Evolutionary conservation across 2,888 invertebrate genomes (phyloP).

Genomic region (Habrosyne pyritoides): DNA sequence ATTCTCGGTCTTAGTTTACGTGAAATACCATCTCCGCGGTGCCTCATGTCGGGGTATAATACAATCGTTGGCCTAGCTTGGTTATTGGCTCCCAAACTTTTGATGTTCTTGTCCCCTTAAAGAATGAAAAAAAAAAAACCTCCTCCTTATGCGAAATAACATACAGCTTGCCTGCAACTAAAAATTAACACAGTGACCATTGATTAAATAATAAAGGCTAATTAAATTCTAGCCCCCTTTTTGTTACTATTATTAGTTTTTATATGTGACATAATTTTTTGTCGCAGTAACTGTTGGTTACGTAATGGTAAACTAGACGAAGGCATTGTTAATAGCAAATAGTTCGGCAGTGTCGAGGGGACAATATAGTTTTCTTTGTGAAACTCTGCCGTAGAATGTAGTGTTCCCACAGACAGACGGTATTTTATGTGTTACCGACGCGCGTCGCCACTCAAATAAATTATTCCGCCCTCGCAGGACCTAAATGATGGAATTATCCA

Average conservation of each 20-base stretch:
- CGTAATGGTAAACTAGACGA: no score
- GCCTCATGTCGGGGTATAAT: background rate
- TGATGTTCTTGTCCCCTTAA: background rate
- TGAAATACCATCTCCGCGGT: background rate
- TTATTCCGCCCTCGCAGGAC: conserved; percentile 5
- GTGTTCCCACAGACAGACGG: background rate
- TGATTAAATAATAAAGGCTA: no score
- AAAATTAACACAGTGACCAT: no score
- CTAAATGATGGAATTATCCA: conserved; percentile 4
- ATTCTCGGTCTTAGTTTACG: background rate
- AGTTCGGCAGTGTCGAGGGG: background rate
- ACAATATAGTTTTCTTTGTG: background rate
- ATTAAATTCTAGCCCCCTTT: no score
- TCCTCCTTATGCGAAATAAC: background rate
- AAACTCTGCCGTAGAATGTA: background rate
- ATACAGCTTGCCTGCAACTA: background rate
- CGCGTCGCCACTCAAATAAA: background rate
- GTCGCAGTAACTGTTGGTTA: background rate
- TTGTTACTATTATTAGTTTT: no score
- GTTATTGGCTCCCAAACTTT: background rate
- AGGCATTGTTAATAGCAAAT: no score
- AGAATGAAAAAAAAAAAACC: background rate
- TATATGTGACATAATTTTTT: no score
- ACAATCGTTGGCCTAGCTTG: background rate
- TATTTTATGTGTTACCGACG: background rate